Evolutionary conservation across 2,888 invertebrate species (phyloP).

Genomic region (Syrista parreyssii): DNA sequence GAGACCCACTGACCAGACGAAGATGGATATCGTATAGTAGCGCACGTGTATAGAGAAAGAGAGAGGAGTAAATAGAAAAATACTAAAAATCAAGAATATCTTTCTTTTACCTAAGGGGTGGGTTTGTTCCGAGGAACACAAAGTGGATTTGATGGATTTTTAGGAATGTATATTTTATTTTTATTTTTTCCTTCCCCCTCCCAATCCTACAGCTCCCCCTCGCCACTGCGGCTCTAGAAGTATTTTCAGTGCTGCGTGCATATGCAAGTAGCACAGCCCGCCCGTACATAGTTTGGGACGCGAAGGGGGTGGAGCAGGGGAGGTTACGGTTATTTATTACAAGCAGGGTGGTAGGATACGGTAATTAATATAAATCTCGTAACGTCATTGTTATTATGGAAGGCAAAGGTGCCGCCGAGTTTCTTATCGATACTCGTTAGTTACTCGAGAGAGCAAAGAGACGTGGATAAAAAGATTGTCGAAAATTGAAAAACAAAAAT

Average conservation of each 20-base stretch:
- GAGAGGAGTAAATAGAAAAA: not conserved
- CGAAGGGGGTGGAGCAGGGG: not conserved
- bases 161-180: conserved; percentile 1
- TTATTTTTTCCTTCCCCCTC: conserved; percentile 15
- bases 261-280: not conserved
- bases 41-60: not conserved
- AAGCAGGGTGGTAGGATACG: not conserved
- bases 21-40: not conserved
- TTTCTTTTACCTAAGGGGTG: not conserved
- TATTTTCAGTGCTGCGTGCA: not conserved
- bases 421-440: not conserved
- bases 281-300: not conserved
- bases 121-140: not conserved
- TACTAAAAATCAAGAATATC: not conserved
- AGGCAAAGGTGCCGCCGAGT: not conserved
- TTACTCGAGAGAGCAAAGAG: not conserved
- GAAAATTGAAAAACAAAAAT: not conserved
- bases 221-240: not conserved
- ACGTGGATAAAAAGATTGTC: not conserved
- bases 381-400: not conserved
- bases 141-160: not conserved
- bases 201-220: not conserved
- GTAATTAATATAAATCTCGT: not conserved
- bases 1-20: not conserved
- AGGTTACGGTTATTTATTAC: not conserved